phyloP scores from a whole-genome alignment of 2,888 invertebrate species.

The Mesochorus sp. region DNA sequence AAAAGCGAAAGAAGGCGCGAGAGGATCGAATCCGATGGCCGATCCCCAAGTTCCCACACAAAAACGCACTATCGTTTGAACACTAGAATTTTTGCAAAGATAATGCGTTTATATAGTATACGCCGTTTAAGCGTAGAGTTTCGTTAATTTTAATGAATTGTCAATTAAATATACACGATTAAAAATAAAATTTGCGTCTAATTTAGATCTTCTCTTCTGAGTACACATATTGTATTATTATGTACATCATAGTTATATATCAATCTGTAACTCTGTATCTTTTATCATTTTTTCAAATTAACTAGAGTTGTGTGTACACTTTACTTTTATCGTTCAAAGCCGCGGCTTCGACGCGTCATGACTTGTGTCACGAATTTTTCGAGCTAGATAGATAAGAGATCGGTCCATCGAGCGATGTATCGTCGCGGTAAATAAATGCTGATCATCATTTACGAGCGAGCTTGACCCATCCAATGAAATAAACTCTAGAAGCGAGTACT shows the following conservation, averaged over 20 bases:
- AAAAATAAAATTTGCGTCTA: no score
- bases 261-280: not conserved
- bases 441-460: constrained; percentile 17
- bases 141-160: no score
- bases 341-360: constrained; percentile 11
- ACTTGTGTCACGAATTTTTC: constrained; percentile 54
- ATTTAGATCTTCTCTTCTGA: no score
- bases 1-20: constrained; percentile 50
- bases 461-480: constrained; percentile 27
- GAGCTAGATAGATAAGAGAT: constrained; percentile 60
- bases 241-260: not conserved
- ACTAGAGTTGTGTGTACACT: not conserved
- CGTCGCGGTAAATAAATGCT: constrained; percentile 46
- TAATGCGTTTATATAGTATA: no score
- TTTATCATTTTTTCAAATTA: not conserved
- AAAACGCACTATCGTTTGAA: not conserved
- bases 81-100: constrained; percentile 1
- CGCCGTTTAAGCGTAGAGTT: no score
- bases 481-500: not conserved
- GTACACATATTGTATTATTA: no score
- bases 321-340: constrained; percentile 44
- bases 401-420: constrained; percentile 53
- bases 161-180: no score
- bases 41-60: constrained; percentile 29
- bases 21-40: constrained; percentile 31